phyloP scores from a whole-genome alignment of 2,888 invertebrate genomes.

The Drosophila quasianomalipes region DNA sequence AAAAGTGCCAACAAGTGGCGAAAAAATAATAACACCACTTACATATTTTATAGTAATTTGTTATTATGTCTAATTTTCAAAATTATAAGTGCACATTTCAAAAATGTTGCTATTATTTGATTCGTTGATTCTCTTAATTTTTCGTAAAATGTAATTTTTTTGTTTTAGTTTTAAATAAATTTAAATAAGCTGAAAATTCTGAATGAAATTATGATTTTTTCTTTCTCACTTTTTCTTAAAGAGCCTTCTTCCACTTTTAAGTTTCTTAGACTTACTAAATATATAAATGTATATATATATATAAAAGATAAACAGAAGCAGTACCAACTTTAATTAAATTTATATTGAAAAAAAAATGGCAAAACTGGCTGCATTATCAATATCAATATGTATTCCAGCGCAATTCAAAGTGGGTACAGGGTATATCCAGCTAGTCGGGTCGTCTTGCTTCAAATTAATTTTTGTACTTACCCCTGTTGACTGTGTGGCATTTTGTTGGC shows the following conservation, averaged over 20 bases:
- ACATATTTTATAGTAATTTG: neutral
- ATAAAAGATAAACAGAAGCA: no score
- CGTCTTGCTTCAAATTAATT: conserved; percentile 18
- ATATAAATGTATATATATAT: neutral
- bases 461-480: conserved; percentile 84
- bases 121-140: neutral
- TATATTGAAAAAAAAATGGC: neutral
- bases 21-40: neutral
- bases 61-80: neutral
- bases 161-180: neutral
- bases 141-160: neutral
- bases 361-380: neutral
- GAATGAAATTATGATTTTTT: no score
- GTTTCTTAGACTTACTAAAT: neutral
- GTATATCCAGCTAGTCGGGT: neutral
- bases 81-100: neutral
- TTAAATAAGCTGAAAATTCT: neutral
- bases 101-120: no score
- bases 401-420: neutral
- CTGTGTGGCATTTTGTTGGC: conserved; percentile 71
- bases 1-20: neutral
- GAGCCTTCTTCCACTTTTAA: no score
- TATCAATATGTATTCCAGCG: neutral
- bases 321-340: neutral
- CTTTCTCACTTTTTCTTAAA: neutral